Conservation (phyloP, 2,888 invertebrate species). For the Conomelus anceps region DNA sequence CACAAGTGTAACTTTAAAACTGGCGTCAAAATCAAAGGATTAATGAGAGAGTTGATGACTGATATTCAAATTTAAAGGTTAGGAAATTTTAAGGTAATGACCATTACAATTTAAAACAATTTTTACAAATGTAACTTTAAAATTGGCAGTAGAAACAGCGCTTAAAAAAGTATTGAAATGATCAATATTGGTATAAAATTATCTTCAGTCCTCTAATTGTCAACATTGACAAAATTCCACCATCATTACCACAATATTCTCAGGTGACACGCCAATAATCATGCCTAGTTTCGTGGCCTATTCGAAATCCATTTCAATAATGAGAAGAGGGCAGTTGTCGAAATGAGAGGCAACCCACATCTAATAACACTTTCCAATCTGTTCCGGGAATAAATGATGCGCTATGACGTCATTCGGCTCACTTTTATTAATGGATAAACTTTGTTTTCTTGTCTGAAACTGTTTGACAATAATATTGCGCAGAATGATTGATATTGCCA, state of each 20-base stretch:
- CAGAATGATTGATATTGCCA: background rate
- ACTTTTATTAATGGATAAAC: background rate
- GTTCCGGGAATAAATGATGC: background rate
- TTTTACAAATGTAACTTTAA: too few species aligned
- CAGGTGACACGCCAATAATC: background rate
- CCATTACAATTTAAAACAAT: too few species aligned
- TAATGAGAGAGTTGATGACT: too few species aligned
- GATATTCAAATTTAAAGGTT: too few species aligned
- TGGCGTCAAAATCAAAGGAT: too few species aligned
- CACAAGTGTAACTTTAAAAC: too few species aligned
- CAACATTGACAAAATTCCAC: background rate
- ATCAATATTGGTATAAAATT: too few species aligned
- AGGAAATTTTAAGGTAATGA: too few species aligned
- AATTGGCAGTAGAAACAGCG: too few species aligned
- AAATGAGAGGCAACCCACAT: background rate
- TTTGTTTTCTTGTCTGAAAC: background rate
- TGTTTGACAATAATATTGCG: background rate
- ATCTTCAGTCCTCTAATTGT: too few species aligned
- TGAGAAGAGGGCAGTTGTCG: background rate
- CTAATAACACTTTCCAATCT: background rate
- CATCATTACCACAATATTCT: background rate
- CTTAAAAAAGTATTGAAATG: too few species aligned
- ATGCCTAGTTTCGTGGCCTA: background rate
- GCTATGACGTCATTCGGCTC: background rate
- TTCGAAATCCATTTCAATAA: background rate